Conservation (phyloP, 2,113 vertebrate species). For the Siniperca chuatsi region DNA sequence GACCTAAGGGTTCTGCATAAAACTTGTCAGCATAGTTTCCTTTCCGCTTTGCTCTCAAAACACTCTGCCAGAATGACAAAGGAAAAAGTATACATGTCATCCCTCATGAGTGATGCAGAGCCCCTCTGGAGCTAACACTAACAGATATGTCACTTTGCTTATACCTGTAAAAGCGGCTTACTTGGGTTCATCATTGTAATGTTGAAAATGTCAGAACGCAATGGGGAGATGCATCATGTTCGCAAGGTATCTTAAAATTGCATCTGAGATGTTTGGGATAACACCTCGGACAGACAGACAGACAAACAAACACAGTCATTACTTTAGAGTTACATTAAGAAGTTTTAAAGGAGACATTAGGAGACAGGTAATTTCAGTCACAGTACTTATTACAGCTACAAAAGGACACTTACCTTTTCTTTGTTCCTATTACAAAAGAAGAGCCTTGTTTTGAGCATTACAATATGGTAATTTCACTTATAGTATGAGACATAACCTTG, state of each 20-base stretch:
- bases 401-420: neutral
- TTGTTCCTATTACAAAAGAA: neutral
- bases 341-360: neutral
- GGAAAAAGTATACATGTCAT: slow-evolving; percentile 53
- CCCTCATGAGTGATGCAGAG: slow-evolving; percentile 42
- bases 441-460: neutral
- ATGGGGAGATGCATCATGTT: slow-evolving; percentile 22
- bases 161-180: slow-evolving; percentile 24
- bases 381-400: neutral
- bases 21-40: slow-evolving; percentile 33
- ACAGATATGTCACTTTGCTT: slow-evolving; percentile 53
- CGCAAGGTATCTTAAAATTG: slow-evolving; percentile 16
- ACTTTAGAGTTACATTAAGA: slow-evolving; percentile 8
- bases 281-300: slow-evolving; percentile 1
- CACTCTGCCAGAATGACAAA: slow-evolving; percentile 5
- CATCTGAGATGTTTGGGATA: slow-evolving; percentile 17
- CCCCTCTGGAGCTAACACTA: slow-evolving; percentile 33
- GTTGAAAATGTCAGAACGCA: slow-evolving; percentile 39
- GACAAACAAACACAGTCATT: slow-evolving; percentile 6
- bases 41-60: slow-evolving; percentile 34
- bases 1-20: slow-evolving; percentile 26
- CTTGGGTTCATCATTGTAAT: slow-evolving; percentile 12
- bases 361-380: neutral
- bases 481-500: slow-evolving; percentile 3
- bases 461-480: neutral